phyloP scores from a whole-genome alignment of 2,113 vertebrate species.

The Donacobius atricapilla region DNA sequence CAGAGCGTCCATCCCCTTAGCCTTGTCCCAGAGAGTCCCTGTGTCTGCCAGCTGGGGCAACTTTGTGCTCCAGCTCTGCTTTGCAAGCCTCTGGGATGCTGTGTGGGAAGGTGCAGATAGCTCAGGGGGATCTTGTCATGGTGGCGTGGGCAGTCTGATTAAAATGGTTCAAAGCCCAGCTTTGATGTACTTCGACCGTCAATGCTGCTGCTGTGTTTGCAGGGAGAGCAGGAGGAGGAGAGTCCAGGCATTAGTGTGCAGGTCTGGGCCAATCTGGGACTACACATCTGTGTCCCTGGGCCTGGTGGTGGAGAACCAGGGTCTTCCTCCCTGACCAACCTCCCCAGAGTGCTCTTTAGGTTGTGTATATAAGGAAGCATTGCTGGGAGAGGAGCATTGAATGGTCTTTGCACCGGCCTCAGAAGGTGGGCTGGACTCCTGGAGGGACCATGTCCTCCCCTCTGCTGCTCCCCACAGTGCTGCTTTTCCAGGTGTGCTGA shows the following conservation, averaged over 20 bases:
- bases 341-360: neutral
- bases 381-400: neutral
- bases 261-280: neutral
- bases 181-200: neutral
- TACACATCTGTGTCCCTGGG: neutral
- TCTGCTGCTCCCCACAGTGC: neutral
- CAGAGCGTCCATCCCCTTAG: rapidly evolving
- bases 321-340: neutral
- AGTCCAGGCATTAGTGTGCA: neutral
- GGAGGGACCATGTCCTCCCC: rapidly evolving
- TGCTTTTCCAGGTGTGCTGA: neutral
- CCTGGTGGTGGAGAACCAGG: neutral
- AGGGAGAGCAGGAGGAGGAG: neutral
- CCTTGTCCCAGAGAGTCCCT: neutral
- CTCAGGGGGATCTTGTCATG: neutral
- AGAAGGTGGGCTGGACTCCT: neutral
- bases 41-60: neutral
- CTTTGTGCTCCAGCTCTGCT: neutral
- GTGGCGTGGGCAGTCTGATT: neutral
- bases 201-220: rapidly evolving
- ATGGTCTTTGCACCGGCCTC: neutral
- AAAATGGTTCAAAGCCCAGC: neutral
- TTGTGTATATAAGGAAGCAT: neutral
- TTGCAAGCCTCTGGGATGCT: neutral
- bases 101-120: neutral